Evolutionary conservation across 2,113 vertebrate genomes (phyloP).

Genomic region (Psettodes erumei): DNA sequence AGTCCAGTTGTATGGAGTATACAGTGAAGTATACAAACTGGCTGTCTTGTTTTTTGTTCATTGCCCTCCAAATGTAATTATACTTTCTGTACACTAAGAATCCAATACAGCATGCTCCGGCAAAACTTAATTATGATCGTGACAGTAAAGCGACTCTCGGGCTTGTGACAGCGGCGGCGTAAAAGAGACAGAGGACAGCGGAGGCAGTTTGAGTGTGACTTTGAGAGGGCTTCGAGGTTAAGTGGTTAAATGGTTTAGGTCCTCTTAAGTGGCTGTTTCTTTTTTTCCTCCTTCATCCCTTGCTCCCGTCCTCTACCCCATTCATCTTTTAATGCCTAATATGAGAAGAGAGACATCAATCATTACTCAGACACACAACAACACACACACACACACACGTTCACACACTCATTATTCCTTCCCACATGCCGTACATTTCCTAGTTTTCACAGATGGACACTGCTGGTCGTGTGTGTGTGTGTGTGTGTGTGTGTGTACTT

Average conservation of each 20-base stretch:
- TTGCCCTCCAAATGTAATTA: conserved; percentile 3
- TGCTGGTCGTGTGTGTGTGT: too few species aligned
- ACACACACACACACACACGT: conserved; percentile 10
- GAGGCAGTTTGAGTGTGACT: conserved; percentile 46
- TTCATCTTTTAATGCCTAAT: conserved; percentile 67
- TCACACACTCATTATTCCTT: conserved; percentile 34
- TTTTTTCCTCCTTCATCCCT: conserved; percentile 5
- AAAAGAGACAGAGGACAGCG: conserved; percentile 20
- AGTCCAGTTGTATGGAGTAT: background rate
- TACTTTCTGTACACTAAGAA: background rate
- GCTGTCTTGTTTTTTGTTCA: background rate
- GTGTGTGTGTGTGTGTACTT: conserved; percentile 27
- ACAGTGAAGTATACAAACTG: fast-evolving
- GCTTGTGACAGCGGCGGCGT: background rate
- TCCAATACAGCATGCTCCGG: conserved; percentile 3
- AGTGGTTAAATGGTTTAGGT: conserved; percentile 72
- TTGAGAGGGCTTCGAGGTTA: conserved; percentile 60
- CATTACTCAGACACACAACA: conserved; percentile 42
- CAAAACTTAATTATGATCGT: conserved; percentile 5
- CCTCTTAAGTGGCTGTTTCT: conserved; percentile 63
- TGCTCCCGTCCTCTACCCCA: conserved; percentile 31
- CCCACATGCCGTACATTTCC: conserved; percentile 25
- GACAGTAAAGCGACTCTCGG: conserved; percentile 1
- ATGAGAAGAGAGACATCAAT: conserved; percentile 67
- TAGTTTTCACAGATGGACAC: conserved; percentile 28